phyloP scores from a whole-genome alignment of 2,797 vertebrate species.

The Poecilia picta region DNA sequence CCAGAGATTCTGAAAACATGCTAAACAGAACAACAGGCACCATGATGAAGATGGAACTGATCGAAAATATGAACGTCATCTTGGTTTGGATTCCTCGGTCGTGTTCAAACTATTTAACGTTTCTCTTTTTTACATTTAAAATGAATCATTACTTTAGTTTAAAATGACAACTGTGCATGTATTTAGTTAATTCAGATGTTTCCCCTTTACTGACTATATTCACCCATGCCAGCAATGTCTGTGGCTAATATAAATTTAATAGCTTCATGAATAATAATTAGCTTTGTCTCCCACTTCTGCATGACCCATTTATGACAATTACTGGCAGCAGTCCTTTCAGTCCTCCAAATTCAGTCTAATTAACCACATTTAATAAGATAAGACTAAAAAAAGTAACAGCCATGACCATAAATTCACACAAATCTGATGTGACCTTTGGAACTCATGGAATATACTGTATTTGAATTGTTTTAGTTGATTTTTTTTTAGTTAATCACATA shows the following conservation, averaged over 20 bases:
- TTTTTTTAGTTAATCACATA: neutral
- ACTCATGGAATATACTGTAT: neutral
- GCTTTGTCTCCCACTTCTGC: conserved; percentile 34
- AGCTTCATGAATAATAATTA: conserved; percentile 48
- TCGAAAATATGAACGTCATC: neutral
- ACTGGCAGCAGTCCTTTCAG: conserved; percentile 23
- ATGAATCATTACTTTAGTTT: neutral
- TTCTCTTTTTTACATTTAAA: neutral
- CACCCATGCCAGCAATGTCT: neutral
- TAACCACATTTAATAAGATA: conserved; percentile 15
- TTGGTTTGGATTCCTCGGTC: neutral
- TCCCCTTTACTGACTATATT: neutral
- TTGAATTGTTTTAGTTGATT: neutral
- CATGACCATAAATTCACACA: neutral
- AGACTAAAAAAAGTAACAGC: conserved; percentile 2
- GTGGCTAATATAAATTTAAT: conserved; percentile 32
- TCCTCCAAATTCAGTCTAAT: conserved; percentile 14
- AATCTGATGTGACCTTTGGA: neutral
- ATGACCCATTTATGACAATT: conserved; percentile 44
- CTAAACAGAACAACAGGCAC: neutral
- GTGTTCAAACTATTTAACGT: neutral
- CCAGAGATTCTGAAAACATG: neutral
- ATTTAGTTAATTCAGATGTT: conserved; percentile 2
- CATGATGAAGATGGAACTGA: neutral
- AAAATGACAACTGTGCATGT: neutral